Percentiles rank a stretch among this genome's conserved stretches.
These are phyloP conservation scores for Nothoprocta perdicaria DNA, from an alignment of 2,113 vertebrate species.

Conservation along the genomic window DNA sequence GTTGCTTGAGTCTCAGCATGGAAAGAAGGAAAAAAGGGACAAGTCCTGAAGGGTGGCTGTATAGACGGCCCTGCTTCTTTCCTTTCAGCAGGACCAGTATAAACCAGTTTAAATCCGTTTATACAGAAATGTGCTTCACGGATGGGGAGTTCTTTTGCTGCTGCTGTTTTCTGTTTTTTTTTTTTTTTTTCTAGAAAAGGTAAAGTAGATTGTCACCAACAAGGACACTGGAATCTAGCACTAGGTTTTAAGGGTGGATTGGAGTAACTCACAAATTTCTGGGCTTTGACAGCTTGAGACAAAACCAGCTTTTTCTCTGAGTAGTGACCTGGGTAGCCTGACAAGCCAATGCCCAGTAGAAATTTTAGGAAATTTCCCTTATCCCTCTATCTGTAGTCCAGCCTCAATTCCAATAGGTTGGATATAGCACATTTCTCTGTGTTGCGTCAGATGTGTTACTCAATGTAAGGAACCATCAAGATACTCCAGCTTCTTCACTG, in stretches of 20 bases:
- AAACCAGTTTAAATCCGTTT: neutral
- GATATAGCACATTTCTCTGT: neutral
- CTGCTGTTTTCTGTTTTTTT: neutral
- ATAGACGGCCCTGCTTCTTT: neutral
- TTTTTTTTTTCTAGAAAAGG: neutral
- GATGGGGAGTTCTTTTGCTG: neutral
- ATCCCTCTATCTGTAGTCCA: neutral
- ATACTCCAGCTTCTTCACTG: neutral
- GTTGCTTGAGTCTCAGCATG: neutral
- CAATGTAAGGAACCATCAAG: neutral
- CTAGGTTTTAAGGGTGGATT: neutral
- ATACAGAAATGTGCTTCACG: rapidly evolving
- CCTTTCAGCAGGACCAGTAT: neutral
- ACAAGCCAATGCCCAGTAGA: neutral
- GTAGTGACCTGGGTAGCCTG: neutral
- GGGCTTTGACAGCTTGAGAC: neutral
- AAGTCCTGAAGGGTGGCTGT: neutral
- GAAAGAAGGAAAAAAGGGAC: neutral
- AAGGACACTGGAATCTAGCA: neutral
- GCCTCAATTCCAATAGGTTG: neutral
- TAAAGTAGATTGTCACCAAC: neutral
- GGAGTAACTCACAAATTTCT: neutral
- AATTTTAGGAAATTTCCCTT: neutral
- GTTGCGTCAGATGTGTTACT: neutral
- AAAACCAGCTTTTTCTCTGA: neutral